Evolutionary conservation across 2,113 vertebrate species (phyloP).

Genomic region (Cololabis saira): DNA sequence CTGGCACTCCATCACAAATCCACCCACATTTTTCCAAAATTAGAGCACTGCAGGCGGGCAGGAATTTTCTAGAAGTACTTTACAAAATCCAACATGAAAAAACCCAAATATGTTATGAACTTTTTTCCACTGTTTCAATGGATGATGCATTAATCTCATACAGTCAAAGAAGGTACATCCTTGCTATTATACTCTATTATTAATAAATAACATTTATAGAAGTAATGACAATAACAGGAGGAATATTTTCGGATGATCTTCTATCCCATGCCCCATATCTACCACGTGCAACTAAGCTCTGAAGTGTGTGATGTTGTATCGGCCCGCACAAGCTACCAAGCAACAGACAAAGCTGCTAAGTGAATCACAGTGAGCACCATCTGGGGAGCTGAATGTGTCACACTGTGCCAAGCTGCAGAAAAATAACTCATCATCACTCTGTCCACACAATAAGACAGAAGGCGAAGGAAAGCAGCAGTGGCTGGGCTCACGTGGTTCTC

Average conservation of each 20-base stretch:
- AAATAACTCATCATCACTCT: conserved; percentile 61
- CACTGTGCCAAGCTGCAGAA: conserved; percentile 69
- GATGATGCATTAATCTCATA: too few species aligned
- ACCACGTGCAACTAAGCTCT: conserved; percentile 38
- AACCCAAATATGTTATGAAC: too few species aligned
- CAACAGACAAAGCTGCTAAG: conserved; percentile 73
- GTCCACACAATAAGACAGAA: conserved; percentile 57
- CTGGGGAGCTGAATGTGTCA: conserved; percentile 72
- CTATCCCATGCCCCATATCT: background rate
- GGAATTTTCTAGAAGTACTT: too few species aligned
- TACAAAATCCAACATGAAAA: too few species aligned
- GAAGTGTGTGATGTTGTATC: conserved; percentile 58
- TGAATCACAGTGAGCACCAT: conserved; percentile 78
- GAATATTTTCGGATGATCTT: conserved; percentile 11
- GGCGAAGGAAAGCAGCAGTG: conserved; percentile 36
- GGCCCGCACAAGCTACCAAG: conserved; percentile 64
- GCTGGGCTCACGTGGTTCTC: conserved; percentile 34
- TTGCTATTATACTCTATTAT: too few species aligned
- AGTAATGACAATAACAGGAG: background rate
- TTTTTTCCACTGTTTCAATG: too few species aligned
- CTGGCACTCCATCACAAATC: too few species aligned
- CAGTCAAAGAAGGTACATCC: too few species aligned
- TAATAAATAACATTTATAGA: conserved; percentile 17
- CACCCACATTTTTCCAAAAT: too few species aligned
- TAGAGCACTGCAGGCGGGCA: too few species aligned